A percentile compares a stretch with the other conserved stretches of the same genome.
Evolutionary conservation across 2,888 invertebrate genomes (phyloP).

Genomic region (Conomelus anceps): DNA sequence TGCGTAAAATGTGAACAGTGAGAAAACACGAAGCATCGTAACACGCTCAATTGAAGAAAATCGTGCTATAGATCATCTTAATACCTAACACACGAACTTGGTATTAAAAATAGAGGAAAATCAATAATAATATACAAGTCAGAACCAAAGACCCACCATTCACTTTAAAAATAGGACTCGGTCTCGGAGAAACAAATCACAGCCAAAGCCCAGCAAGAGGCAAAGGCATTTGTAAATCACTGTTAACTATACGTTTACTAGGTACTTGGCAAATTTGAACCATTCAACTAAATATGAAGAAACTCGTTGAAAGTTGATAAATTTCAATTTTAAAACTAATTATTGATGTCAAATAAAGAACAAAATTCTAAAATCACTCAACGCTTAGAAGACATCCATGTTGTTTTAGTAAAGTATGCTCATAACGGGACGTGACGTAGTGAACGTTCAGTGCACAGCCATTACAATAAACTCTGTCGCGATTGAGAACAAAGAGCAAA

Average conservation of each 20-base stretch:
- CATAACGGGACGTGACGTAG: constrained; percentile 34
- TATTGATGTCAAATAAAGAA: not conserved
- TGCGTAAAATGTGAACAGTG: not conserved
- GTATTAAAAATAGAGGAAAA: not conserved
- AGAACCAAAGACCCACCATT: not conserved
- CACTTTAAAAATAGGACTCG: constrained; percentile 11
- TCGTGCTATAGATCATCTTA: too few species aligned
- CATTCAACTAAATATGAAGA: not conserved
- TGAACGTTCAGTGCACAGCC: constrained; percentile 24
- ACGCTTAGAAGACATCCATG: constrained; percentile 29
- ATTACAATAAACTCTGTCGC: constrained; percentile 4
- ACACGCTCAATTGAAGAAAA: not conserved
- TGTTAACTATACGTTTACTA: not conserved
- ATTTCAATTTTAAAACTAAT: not conserved
- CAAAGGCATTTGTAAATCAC: not conserved
- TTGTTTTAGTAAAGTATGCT: constrained; percentile 31
- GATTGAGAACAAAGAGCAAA: constrained; percentile 22
- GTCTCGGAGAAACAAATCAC: constrained; percentile 5
- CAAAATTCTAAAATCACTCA: constrained; percentile 9
- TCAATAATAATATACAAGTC: not conserved
- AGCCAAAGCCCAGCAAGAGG: not conserved
- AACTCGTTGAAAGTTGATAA: not conserved
- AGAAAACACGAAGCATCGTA: not conserved
- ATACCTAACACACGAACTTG: not conserved
- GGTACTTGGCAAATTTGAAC: not conserved